Conservation (phyloP, 2,797 vertebrate species). For the Epinephelus awoara region DNA sequence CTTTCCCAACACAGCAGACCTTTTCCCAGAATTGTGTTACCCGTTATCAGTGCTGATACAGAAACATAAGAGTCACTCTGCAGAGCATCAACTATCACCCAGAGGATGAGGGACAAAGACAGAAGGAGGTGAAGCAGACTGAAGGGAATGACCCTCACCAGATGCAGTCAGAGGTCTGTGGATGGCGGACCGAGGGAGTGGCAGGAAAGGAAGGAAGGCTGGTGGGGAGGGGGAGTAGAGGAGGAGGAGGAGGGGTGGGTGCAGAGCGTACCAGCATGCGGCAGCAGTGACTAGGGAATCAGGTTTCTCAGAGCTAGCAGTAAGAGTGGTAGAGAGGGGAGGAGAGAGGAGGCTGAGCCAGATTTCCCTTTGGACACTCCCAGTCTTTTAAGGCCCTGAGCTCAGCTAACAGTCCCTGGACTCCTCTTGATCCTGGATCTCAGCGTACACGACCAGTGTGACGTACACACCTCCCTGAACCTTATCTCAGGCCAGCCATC, state of each 20-base stretch:
- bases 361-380: conserved; percentile 58
- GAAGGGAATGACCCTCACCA: conserved; percentile 11
- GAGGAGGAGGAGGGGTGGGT: conserved; percentile 32
- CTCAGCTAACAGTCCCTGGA: conserved; percentile 51
- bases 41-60: conserved; percentile 39
- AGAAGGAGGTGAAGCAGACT: not conserved
- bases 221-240: not conserved
- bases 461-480: conserved; percentile 1
- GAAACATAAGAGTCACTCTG: conserved; percentile 4
- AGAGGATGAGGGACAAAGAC: conserved; percentile 10
- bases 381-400: conserved; percentile 50
- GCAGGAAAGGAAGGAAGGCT: conserved; percentile 67
- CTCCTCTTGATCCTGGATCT: conserved; percentile 40
- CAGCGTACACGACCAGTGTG: conserved; percentile 12
- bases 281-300: conserved; percentile 64
- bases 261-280: conserved; percentile 42
- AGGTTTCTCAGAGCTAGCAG: conserved; percentile 59
- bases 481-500: not conserved
- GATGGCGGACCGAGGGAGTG: conserved; percentile 58
- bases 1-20: not conserved
- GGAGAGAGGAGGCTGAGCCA: conserved; percentile 58
- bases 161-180: conserved; percentile 25
- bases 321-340: conserved; percentile 38
- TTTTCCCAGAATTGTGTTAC: conserved; percentile 46
- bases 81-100: conserved; percentile 14